Evolutionary conservation across 1,140 invertebrate species (phyloP).

Genomic region (Leucophenga varia): DNA sequence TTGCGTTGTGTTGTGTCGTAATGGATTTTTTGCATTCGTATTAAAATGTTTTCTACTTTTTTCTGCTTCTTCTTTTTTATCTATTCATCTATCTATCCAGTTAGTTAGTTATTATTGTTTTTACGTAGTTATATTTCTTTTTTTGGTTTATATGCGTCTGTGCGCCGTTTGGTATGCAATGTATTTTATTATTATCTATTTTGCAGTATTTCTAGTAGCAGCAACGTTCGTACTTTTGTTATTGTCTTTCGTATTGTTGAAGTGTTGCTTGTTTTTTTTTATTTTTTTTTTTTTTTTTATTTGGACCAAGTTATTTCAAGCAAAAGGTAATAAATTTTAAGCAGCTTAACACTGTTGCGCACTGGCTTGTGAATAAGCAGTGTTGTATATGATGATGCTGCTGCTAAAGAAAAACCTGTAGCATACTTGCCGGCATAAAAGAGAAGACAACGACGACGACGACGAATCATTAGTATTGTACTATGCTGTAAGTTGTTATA

Average conservation of each 20-base stretch:
- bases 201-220: no score
- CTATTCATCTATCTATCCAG: conserved; percentile 1
- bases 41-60: conserved; percentile 42
- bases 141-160: no score
- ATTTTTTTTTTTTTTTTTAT: conserved; percentile 11
- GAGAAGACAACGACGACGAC: no score
- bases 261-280: no score
- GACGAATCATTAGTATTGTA: background rate
- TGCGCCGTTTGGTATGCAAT: conserved; percentile 1
- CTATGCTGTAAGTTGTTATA: background rate
- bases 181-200: no score
- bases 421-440: no score
- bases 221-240: no score
- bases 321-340: conserved; percentile 56
- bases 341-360: conserved; percentile 55
- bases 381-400: no score
- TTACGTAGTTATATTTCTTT: conserved; percentile 4
- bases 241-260: no score
- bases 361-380: conserved; percentile 46
- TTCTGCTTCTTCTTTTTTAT: no score
- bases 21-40: conserved; percentile 36
- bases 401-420: no score
- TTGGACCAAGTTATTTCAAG: conserved; percentile 46
- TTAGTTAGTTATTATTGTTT: conserved; percentile 9
- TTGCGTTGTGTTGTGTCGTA: conserved; percentile 11